phyloP scores from a whole-genome alignment of 2,888 invertebrate species.

The Lydus trimaculatus region DNA sequence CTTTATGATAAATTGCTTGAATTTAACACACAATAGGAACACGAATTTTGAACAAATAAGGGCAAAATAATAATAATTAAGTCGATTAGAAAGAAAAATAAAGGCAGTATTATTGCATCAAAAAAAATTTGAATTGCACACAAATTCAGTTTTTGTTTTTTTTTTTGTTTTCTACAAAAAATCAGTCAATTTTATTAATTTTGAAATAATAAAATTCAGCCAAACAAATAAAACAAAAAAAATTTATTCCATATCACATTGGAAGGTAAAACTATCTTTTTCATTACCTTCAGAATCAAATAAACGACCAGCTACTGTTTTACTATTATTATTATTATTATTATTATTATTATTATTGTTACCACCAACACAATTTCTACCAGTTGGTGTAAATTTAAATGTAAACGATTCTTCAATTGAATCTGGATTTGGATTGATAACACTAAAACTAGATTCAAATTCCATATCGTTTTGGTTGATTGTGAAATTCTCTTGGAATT shows the following conservation, averaged over 20 bases:
- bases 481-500: background rate
- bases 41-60: background rate
- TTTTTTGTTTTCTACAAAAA: too few species aligned
- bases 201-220: too few species aligned
- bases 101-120: too few species aligned
- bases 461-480: background rate
- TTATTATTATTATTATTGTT: background rate
- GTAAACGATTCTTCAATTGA: constrained; percentile 26
- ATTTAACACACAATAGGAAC: background rate
- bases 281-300: constrained; percentile 27
- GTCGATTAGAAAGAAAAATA: too few species aligned
- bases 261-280: constrained; percentile 25
- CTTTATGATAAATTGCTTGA: background rate
- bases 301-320: constrained; percentile 17
- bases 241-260: constrained; percentile 8
- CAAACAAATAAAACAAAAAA: background rate
- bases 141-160: too few species aligned
- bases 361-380: background rate
- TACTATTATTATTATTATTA: background rate
- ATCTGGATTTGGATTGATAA: constrained; percentile 12
- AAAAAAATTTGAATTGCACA: too few species aligned
- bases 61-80: background rate
- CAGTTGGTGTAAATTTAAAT: constrained; percentile 23
- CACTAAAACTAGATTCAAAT: constrained; percentile 12
- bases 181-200: background rate